Evolutionary conservation across 2,888 invertebrate genomes (phyloP), one percentile per base, ranked within the genome.

Genomic region (Melanophora roralis): DNA sequence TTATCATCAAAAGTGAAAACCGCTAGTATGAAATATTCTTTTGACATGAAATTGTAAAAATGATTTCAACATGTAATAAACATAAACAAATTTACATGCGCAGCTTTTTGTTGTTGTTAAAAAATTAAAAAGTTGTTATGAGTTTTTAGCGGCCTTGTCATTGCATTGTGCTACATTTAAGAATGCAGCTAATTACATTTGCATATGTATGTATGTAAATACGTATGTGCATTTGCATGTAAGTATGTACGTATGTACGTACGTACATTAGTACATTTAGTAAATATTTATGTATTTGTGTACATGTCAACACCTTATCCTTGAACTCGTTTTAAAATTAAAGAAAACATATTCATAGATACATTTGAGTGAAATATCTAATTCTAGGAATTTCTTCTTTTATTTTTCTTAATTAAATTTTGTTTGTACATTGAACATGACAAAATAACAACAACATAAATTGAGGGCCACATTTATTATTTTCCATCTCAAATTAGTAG

Each of bases 381-480:
- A 76, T 76, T 76, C 75, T 73, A 80, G 51, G 75, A 73, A 53
- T 72, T 71, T 73, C 43, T 60, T 80, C 73, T 73, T 45, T 72
- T 79, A 75, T 45, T 55, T 74, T 65, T 77, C 59, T 74, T 45
- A 49, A 68, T 73, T 71, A 55, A 65, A 75, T 77, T 77, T 73
- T 57, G 76, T 81, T 77, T 81, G 77, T 81, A 81, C 77, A 81
- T 81, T 73, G 64, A 81, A 77, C 81, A 77, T 71, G 77, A 81
- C 78, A 78, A 77, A 81, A 81, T 78, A 81, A 78, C 81, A 78
- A 78, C 81, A 81, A 80, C 80, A 80, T 73, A 80, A 81, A 86
- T 87, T 87, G 87, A 87, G 87, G 87, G 87, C 86, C 87, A 87
- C 87, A 86, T 87, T 87, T 87, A 87, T 87, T 87, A 86, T 84